A percentile compares a stretch with the other conserved stretches of the same genome.
phyloP scores from a whole-genome alignment of 2,888 invertebrate genomes.

The Melanostoma mellinum region DNA sequence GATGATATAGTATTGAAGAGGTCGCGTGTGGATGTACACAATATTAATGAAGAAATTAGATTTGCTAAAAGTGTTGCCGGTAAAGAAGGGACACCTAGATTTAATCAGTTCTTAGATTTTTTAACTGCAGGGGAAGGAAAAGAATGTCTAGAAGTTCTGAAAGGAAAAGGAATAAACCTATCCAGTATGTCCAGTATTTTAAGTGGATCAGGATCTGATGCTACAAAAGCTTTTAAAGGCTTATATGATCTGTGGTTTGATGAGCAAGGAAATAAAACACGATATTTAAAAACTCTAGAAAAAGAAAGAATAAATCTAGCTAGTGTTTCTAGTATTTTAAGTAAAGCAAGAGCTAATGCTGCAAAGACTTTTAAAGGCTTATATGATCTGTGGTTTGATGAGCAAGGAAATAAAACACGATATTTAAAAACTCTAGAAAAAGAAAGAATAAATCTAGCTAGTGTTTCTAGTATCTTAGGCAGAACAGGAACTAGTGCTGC shows the following conservation, averaged over 20 bases:
- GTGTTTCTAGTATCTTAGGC: too few species aligned
- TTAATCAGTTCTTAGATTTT: slow-evolving; percentile 78
- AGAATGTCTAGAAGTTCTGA: slow-evolving; percentile 12
- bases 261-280: slow-evolving; percentile 2
- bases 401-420: background rate
- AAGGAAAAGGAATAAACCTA: slow-evolving; percentile 4
- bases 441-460: background rate
- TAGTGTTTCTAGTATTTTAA: slow-evolving; percentile 27
- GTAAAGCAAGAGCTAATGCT: background rate
- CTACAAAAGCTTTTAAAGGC: slow-evolving; percentile 1
- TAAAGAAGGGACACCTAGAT: slow-evolving; percentile 77
- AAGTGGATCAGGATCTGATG: background rate
- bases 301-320: slow-evolving; percentile 10
- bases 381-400: slow-evolving; percentile 32
- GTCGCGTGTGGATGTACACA: too few species aligned
- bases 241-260: slow-evolving; percentile 30
- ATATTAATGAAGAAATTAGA: slow-evolving; percentile 74
- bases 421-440: slow-evolving; percentile 9
- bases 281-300: slow-evolving; percentile 6
- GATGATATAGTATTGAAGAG: too few species aligned
- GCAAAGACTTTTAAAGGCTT: slow-evolving; percentile 20
- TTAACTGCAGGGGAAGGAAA: slow-evolving; percentile 72
- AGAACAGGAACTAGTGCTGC: background rate
- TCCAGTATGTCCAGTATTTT: slow-evolving; percentile 23
- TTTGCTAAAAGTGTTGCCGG: slow-evolving; percentile 78